Evolutionary conservation across 2,888 invertebrate species (phyloP), one percentile per base, ranked within the genome.

Genomic region (Priapulus caudatus): DNA sequence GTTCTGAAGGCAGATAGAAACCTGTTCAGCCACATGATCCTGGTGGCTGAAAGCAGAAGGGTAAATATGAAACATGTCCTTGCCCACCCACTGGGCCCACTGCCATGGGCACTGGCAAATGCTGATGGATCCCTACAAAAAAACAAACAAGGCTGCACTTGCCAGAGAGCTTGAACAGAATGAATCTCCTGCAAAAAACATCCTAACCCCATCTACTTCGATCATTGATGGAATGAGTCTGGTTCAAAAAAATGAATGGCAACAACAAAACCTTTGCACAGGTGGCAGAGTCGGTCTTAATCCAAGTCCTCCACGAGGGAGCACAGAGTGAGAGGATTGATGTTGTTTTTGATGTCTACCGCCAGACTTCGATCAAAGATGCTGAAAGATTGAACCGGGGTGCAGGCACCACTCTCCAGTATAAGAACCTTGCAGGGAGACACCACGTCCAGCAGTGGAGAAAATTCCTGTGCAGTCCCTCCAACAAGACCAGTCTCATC

Each of bases 381-480:
- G 33, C 33, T 10, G 33, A 33, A 33, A 10, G 33, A n/a, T 10
- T n/a, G 33, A 33, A 33, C 33, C 10, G 33, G n/a, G 33, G n/a
- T n/a, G 10, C 33, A 33, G 33, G n/a, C 33, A 10, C 33, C 10
- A n/a, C 10, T 10, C 10, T 33, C n/a, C 33, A 33, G 33, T 33
- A 10, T 33, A 33, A 33, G 16, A 56, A 49, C 43, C 56, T 52
- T 20, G 50, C 48, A 20, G 43, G 43, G 20, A 50, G 55, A 43
- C 54, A 56, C 46, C 52, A 52, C 16, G 52, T 56, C 23, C 52
- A 48, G 44, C 52, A 52, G 43, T 56, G 52, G 56, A 33, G 48
- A 23, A 22, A 48, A 43, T 33, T 54, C 16, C 45, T 49, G n/a
- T 46, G 15, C 18, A 23, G 23, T 23, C 20, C 43, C 15, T 23